Evolutionary conservation across 2,113 vertebrate species (phyloP).

Genomic region (Podocnemis expansa): DNA sequence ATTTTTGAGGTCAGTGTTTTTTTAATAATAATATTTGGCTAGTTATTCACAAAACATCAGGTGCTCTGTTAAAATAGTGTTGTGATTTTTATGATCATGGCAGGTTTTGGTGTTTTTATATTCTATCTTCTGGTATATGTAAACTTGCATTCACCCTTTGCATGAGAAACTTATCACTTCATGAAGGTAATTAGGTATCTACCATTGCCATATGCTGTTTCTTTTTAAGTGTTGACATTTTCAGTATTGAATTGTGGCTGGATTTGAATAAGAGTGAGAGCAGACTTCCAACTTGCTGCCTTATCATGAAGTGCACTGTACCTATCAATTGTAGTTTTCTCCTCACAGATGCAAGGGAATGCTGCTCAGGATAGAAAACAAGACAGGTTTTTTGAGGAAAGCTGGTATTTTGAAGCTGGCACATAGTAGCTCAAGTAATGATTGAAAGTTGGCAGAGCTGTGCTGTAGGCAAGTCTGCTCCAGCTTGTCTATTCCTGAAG

Average conservation of each 20-base stretch:
- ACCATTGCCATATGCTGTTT: constrained; percentile 40
- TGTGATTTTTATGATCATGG: background rate
- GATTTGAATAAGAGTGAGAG: constrained; percentile 8
- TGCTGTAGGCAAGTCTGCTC: background rate
- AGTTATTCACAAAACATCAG: background rate
- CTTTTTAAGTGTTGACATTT: constrained; percentile 39
- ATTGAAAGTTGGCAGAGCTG: constrained; percentile 19
- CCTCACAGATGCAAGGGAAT: background rate
- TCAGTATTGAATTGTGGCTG: constrained; percentile 34
- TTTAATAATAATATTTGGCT: background rate
- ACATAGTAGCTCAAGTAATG: background rate
- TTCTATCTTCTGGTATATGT: background rate
- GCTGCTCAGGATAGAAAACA: background rate
- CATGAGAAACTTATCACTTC: constrained; percentile 13
- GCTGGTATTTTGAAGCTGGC: background rate
- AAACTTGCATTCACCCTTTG: constrained; percentile 25
- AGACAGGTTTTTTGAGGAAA: constrained; percentile 5
- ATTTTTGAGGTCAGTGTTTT: background rate
- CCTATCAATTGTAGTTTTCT: constrained; percentile 19
- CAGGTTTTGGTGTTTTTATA: background rate
- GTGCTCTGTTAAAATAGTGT: background rate
- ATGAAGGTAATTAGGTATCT: constrained; percentile 50
- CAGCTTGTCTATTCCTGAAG: background rate
- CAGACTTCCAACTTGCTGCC: background rate
- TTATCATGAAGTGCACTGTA: constrained; percentile 24